Evolutionary conservation across 2,888 invertebrate species (phyloP).

Genomic region (Matsumyia berberina): DNA sequence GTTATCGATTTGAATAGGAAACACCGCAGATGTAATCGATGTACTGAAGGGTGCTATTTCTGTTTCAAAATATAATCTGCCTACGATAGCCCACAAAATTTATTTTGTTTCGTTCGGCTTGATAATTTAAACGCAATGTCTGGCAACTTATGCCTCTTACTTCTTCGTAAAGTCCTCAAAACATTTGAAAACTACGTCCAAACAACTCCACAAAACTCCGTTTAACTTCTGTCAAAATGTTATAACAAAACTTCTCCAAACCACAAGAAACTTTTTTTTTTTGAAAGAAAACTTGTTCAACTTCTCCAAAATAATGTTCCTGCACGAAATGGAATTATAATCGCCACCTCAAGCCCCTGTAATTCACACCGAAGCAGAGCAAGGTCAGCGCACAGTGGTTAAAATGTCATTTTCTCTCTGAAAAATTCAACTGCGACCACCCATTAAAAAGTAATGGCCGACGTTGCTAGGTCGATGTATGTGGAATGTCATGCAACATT

Average conservation of each 20-base stretch:
- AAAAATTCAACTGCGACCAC: slow-evolving; percentile 45
- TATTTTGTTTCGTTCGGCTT: no score
- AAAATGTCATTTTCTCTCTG: slow-evolving; percentile 26
- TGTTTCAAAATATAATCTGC: no score
- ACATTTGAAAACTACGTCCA: no score
- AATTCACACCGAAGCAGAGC: neutral
- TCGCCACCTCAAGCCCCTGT: slow-evolving; percentile 2
- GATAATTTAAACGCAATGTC: no score
- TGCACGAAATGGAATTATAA: neutral
- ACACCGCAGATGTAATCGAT: no score
- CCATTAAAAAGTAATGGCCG: slow-evolving; percentile 12
- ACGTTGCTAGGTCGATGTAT: slow-evolving; percentile 8
- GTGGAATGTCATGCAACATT: slow-evolving; percentile 24
- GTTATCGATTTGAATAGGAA: no score
- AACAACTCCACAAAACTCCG: no score
- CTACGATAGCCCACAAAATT: no score
- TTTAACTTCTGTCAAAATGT: no score
- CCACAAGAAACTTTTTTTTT: neutral
- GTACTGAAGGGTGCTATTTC: no score
- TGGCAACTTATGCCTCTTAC: no score
- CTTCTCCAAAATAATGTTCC: neutral
- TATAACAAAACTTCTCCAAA: neutral
- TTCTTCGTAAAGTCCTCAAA: no score
- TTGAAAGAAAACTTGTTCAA: neutral
- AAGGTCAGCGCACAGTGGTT: slow-evolving; percentile 30